Evolutionary conservation across 2,888 invertebrate genomes (phyloP), one percentile per base, ranked within the genome.

Genomic region (Drosophila crucigera): DNA sequence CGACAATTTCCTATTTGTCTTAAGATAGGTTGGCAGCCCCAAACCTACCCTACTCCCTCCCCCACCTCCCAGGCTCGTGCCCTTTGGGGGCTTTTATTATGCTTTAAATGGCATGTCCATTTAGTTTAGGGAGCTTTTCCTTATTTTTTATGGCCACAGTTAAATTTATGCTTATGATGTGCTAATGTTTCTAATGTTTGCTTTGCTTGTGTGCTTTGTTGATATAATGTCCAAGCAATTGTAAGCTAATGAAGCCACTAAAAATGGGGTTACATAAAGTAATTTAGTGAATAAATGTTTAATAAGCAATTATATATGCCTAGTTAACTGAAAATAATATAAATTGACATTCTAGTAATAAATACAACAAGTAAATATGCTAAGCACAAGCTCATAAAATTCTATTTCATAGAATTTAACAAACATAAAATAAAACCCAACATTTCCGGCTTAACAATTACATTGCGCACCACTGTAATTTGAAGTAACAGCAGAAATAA

Each of bases 1-100:
- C 83, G 86, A 82, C 80, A 88, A 83, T 82, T 85, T 79, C 73
- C 83, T 78, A 85, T 90, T 88, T 84, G 82, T 83, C 83, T 90
- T 80, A 79, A 78, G 89, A 78, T 77, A 73, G 84, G 73, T 72
- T 62, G 72, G 68, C 58, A 71, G 62, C 58, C 66, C 63, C 49
- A 47, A 28, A 16, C 25, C 25, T 2, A 47, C 47, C 4, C 25
- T 2, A 9, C 25, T 4, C 16, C 9, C 9, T 22, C 2, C 2
- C 14, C 7, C 4, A 16, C 16, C 4, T 0, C 47, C 2, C 16
- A 16, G 16, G 52, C n/a, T 47, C 43, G 68, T 64, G 68, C 52
- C 86, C 84, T 76, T 78, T 68, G 74, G 72, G 64, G 62, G 39
- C 70, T 73, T 84, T 85, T 80, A 89, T 83, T 70, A 71, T 62